A percentile compares a stretch with the other conserved stretches of the same genome.
Conservation (phyloP, 1,140 invertebrate genomes). For the Cydia fagiglandana region DNA sequence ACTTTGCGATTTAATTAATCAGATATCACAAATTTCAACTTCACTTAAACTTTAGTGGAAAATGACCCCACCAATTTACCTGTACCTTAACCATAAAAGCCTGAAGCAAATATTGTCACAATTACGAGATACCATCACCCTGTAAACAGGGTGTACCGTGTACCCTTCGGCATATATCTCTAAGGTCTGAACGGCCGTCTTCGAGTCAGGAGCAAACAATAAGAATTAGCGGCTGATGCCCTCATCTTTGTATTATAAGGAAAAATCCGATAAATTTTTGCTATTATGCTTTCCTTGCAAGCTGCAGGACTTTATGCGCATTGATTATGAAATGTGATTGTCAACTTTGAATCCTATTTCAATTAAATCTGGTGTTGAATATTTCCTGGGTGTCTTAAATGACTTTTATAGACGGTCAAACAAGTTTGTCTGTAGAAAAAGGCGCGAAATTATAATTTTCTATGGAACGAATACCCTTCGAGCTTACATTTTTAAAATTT, state of each 20-base stretch:
- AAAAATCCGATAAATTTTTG: background rate
- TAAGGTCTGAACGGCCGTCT: slow-evolving; percentile 44
- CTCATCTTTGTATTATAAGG: background rate
- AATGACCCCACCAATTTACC: slow-evolving; percentile 60
- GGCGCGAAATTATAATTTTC: too few relatives aligned
- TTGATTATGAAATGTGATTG: too few relatives aligned
- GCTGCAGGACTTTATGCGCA: too few relatives aligned
- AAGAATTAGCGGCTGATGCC: slow-evolving; percentile 25
- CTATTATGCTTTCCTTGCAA: background rate
- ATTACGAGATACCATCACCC: slow-evolving; percentile 74
- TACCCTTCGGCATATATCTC: slow-evolving; percentile 65
- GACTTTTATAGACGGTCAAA: too few relatives aligned
- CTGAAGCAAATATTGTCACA: slow-evolving; percentile 75
- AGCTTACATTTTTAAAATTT: too few relatives aligned
- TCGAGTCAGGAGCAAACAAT: slow-evolving; percentile 33
- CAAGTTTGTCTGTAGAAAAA: too few relatives aligned
- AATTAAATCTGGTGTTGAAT: too few relatives aligned
- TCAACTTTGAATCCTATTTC: too few relatives aligned
- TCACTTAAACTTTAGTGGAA: slow-evolving; percentile 51
- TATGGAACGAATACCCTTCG: too few relatives aligned
- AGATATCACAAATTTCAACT: slow-evolving; percentile 44
- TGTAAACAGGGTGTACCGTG: slow-evolving; percentile 68
- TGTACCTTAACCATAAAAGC: slow-evolving; percentile 57
- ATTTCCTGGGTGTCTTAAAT: background rate
- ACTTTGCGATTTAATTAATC: slow-evolving; percentile 36